Evolutionary conservation across 2,797 vertebrate species (phyloP), one percentile per base, ranked within the genome.

Genomic region (Euthynnus affinis): DNA sequence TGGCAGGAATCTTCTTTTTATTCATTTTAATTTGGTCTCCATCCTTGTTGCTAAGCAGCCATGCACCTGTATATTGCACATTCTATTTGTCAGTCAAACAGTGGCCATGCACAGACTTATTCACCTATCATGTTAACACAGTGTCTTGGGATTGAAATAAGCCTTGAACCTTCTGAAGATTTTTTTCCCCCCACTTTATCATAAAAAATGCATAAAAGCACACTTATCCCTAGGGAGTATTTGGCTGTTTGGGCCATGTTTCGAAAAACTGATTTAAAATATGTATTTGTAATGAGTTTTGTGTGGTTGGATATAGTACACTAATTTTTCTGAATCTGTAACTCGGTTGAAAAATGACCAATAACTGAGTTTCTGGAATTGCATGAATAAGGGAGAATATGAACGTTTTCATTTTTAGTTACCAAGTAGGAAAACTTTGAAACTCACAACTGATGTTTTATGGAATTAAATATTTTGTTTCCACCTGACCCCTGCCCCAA

Each of bases 21-120:
- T 68, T 25, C 7, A 3, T 40, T 68, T 42, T 59, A 17, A 44
- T 65, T 22, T 58, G 51, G 27, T 32, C 9, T 8, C 17, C n/a
- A n/a, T 49, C 29, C 61, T 14, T 74, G 60, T 56, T 57, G 25
- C 60, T 48, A 34, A 57, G 61, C 61, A 64, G 42, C 52, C 42
- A 34, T 23, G 27, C n/a, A 44, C 49, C 10, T 34, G 20, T 23
- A 23, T 10, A 44, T 56, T n/a, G 7, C 9, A 13, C 57, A 46
- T 57, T 23, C 12, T 27, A 51, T 48, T 17, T 37, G 53, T 57
- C 71, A 59, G 42, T 46, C 55, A 58, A 46, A 57, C 63, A 49
- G 18, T 9, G 18, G 18, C 9, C 8, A 3, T 49, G 18, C 18
- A 49, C 18, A 49, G 18, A 17, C 44, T 46, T 17, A 46, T 15